Percentiles rank a stretch among this genome's conserved stretches.
phyloP scores from a whole-genome alignment of 2,888 invertebrate species.

The Andricus quercusramuli region DNA sequence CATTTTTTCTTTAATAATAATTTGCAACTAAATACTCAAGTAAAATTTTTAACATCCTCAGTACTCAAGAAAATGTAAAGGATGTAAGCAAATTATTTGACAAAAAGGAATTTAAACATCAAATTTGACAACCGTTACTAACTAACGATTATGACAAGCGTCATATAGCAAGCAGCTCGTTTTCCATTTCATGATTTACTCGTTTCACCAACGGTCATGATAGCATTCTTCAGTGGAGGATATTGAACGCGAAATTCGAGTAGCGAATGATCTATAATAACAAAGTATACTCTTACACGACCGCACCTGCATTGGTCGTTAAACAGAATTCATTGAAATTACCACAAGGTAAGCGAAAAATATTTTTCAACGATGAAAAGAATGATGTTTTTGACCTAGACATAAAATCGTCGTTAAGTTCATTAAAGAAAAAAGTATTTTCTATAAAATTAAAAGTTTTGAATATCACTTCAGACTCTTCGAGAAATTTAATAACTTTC shows the following conservation, averaged over 20 bases:
- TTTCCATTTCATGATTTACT: constrained; percentile 10
- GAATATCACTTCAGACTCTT: too few relatives aligned
- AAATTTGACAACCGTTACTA: neutral
- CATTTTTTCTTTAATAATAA: too few relatives aligned
- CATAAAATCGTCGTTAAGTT: neutral
- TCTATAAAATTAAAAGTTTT: too few relatives aligned
- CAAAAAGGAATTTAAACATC: neutral
- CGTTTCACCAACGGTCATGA: neutral
- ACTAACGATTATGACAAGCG: neutral
- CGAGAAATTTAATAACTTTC: too few relatives aligned
- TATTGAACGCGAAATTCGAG: constrained; percentile 2
- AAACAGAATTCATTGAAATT: neutral
- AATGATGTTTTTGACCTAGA: neutral
- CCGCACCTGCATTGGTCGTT: neutral
- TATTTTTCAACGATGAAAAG: neutral
- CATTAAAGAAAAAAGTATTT: neutral
- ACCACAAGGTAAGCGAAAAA: neutral
- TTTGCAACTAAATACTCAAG: too few relatives aligned
- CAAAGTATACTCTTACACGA: constrained; percentile 28
- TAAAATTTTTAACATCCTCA: too few relatives aligned
- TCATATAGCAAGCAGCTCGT: neutral
- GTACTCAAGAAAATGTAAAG: neutral
- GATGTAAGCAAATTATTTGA: neutral
- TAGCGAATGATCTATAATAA: neutral
- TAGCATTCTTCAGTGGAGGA: neutral